Conservation (phyloP, 2,888 invertebrate species). For the Microplitis manilae region DNA sequence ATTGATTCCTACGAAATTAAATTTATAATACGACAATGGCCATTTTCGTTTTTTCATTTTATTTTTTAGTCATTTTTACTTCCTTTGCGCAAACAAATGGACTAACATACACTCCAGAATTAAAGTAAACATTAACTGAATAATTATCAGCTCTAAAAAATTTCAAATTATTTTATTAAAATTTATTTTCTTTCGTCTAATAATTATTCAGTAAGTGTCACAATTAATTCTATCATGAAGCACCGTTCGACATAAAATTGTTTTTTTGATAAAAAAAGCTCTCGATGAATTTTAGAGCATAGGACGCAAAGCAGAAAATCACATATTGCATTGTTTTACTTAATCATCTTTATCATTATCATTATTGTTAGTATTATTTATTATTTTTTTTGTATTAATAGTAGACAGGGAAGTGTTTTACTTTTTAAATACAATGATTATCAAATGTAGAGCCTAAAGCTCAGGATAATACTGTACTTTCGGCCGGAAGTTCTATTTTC, state of each 20-base stretch:
- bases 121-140: constrained; percentile 16
- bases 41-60: constrained; percentile 53
- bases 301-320: constrained; percentile 32
- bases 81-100: constrained; percentile 35
- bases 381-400: constrained; percentile 28
- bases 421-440: constrained; percentile 41
- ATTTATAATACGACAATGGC: constrained; percentile 65
- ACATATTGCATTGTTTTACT: constrained; percentile 19
- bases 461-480: constrained; percentile 46
- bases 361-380: background rate
- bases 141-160: background rate
- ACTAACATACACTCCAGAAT: constrained; percentile 28
- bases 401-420: constrained; percentile 30
- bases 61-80: constrained; percentile 28
- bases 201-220: constrained; percentile 20
- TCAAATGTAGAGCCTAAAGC: constrained; percentile 50
- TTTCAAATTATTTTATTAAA: background rate
- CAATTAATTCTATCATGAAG: constrained; percentile 15
- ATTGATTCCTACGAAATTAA: constrained; percentile 65
- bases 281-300: constrained; percentile 12
- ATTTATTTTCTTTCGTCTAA: background rate
- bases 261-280: constrained; percentile 10
- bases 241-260: constrained; percentile 34
- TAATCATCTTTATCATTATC: constrained; percentile 24
- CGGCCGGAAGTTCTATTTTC: constrained; percentile 42